Percentiles rank a stretch among this genome's conserved stretches.
Conservation (phyloP, 2,888 invertebrate genomes). For the Catotricha subobsoleta region DNA sequence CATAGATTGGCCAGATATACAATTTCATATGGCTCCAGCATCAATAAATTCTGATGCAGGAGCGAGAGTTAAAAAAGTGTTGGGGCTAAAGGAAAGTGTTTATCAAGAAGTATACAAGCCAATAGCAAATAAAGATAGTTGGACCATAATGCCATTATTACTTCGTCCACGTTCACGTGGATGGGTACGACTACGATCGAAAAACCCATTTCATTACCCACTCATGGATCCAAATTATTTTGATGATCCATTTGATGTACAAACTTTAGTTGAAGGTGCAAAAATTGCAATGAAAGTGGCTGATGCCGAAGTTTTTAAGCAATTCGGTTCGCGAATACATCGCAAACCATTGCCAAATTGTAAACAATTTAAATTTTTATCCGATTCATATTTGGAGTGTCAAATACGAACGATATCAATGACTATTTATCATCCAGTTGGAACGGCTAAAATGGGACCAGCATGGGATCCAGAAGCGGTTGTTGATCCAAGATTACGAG, state of each 20-base stretch:
- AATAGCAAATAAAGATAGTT: slow-evolving; percentile 50
- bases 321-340: slow-evolving; percentile 60
- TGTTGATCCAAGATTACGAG: slow-evolving; percentile 59
- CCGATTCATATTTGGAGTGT: slow-evolving; percentile 74
- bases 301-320: slow-evolving; percentile 51
- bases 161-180: slow-evolving; percentile 64
- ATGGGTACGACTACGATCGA: slow-evolving; percentile 52
- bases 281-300: slow-evolving; percentile 56
- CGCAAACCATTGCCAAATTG: slow-evolving; percentile 63
- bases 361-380: slow-evolving; percentile 48
- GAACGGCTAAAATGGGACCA: slow-evolving; percentile 80
- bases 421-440: slow-evolving; percentile 81
- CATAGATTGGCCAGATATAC: slow-evolving; percentile 70
- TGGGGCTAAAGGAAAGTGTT: slow-evolving; percentile 61
- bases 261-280: slow-evolving; percentile 66
- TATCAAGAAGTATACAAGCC: slow-evolving; percentile 66
- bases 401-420: slow-evolving; percentile 70
- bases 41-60: slow-evolving; percentile 67
- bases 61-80: slow-evolving; percentile 51
- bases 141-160: slow-evolving; percentile 74
- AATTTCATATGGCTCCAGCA: slow-evolving; percentile 85
- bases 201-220: slow-evolving; percentile 75
- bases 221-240: slow-evolving; percentile 86
- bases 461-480: slow-evolving; percentile 58
- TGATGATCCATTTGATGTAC: slow-evolving; percentile 57